These are phyloP conservation scores for Colius striatus DNA, from an alignment of 2,113 vertebrate species.

Conservation along the genomic window DNA sequence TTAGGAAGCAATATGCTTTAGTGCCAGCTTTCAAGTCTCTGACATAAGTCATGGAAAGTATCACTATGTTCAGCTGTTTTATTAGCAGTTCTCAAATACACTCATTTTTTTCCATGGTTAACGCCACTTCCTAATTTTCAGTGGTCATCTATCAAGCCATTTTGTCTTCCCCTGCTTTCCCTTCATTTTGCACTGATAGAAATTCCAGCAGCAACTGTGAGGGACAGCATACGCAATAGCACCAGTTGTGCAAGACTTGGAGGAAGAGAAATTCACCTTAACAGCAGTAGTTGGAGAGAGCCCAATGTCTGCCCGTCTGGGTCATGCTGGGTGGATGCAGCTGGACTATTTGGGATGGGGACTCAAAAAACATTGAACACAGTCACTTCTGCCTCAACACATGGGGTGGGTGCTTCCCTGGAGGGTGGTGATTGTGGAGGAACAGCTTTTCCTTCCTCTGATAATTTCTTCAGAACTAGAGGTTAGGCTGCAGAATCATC, in stretches of 20 bases:
- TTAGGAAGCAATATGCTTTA: neutral
- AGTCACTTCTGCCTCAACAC: neutral
- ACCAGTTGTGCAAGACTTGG: neutral
- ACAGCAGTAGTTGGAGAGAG: neutral
- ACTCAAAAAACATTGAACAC: neutral
- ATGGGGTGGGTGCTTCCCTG: neutral
- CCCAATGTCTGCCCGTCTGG: neutral
- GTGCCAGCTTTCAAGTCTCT: neutral
- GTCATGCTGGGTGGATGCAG: neutral
- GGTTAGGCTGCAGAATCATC: neutral
- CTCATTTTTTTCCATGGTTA: neutral
- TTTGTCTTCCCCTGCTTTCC: neutral
- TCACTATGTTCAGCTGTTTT: neutral
- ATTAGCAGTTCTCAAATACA: neutral
- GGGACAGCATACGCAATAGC: neutral
- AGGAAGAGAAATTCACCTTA: neutral
- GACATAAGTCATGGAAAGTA: neutral
- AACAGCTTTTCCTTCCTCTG: neutral
- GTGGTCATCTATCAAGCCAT: neutral
- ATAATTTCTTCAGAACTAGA: neutral
- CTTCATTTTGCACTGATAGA: neutral
- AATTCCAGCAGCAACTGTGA: neutral
- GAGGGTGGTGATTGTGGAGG: neutral
- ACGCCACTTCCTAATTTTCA: neutral
- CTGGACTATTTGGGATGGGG: neutral